Conservation (phyloP, 2,113 vertebrate genomes). For the Procapra przewalskii region DNA sequence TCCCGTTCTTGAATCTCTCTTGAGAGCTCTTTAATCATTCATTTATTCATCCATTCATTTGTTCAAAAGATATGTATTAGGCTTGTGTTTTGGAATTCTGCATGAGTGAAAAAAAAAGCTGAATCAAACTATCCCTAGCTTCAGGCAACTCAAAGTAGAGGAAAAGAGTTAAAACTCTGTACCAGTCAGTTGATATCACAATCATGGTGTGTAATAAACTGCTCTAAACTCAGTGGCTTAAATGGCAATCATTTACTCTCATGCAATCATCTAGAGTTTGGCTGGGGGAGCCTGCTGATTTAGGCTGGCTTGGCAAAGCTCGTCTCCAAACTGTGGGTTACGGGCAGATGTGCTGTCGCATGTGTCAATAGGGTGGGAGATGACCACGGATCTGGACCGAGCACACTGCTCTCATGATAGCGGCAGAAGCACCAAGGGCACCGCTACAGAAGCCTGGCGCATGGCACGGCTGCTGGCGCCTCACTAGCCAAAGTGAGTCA, state of each 20-base stretch:
- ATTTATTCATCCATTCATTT: conserved; percentile 37
- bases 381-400: background rate
- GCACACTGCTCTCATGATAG: background rate
- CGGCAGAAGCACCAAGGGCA: background rate
- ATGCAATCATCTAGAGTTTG: background rate
- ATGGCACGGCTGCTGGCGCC: accelerated
- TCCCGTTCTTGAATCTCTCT: background rate
- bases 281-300: background rate
- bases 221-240: background rate
- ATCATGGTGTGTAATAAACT: background rate
- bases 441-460: accelerated
- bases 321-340: background rate
- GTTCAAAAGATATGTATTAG: background rate
- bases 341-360: background rate
- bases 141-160: background rate
- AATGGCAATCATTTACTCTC: background rate
- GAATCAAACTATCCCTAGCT: background rate
- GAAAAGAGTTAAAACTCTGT: background rate
- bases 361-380: background rate
- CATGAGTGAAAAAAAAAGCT: background rate
- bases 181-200: background rate
- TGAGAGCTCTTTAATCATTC: conserved; percentile 20
- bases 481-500: background rate
- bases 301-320: background rate
- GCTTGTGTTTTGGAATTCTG: background rate